Evolutionary conservation across 2,113 vertebrate species (phyloP), one percentile per base, ranked within the genome.

Genomic region (Mixornis gularis): DNA sequence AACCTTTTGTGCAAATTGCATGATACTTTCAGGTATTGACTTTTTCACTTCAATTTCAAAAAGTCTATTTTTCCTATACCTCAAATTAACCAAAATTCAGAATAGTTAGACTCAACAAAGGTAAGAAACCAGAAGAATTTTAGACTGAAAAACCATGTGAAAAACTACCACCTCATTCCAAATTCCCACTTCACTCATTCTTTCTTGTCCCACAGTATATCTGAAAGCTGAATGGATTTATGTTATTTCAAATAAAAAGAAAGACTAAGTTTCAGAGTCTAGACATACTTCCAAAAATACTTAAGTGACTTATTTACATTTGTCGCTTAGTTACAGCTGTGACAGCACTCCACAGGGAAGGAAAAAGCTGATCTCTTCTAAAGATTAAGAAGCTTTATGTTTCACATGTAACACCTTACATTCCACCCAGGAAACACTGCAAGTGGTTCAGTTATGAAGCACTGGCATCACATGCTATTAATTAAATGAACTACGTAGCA

Each of bases 241-340:
- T 53, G 51, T 53, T 91, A 82, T 44, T 87, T 91, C 62, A 59
- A 64, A 85, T 72, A 76, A 90, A 87, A 93, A 86, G 84, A 66
- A 94, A 89, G 56, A 70, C 51, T 53, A 91, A 58, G 41, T 92
- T 94, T 92, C 74, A 95, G 58, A 85, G 79, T 68, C 87, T 92
- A 95, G 91, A 93, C 73, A 81, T 64, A 52, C 43, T 89, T 70
- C 20, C 41, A 18, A 58, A 93, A 89, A 95, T 58, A 91, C 62
- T 65, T 87, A 44, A 82, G 20, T 65, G 49, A 92, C 68, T 91
- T 83, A 87, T 89, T 92, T 92, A 84, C 44, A 68, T 63, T 86
- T 79, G 62, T 81, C 1, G 0, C 62, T 79, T 79, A 66, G 65
- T 81, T 87, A 84, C 62, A 86, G 65, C 60, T 71, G 51, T 59